These are phyloP conservation scores for Rhabdomys pumilio DNA, from an alignment of 2,797 vertebrate species.

Conservation along the genomic window DNA sequence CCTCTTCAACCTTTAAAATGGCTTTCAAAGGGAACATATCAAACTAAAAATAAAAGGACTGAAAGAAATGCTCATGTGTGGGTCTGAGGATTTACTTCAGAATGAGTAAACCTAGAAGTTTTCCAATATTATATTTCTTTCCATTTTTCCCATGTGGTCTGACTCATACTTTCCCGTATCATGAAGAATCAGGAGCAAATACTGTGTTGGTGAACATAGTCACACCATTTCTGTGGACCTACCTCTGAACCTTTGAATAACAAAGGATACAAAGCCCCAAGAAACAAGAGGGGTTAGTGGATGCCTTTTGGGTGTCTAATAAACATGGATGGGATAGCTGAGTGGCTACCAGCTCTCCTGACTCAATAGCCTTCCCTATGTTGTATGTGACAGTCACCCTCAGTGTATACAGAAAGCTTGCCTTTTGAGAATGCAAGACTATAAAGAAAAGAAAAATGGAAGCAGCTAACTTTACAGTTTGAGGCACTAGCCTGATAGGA, in stretches of 20 bases:
- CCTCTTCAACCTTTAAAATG: constrained; percentile 57
- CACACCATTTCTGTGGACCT: constrained; percentile 11
- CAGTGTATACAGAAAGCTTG: not conserved
- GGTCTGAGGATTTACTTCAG: constrained; percentile 46
- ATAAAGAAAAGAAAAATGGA: not conserved
- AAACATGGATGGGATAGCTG: not conserved
- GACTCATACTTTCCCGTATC: constrained; percentile 73
- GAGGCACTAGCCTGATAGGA: not conserved
- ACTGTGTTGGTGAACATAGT: not conserved
- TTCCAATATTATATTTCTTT: constrained; percentile 66
- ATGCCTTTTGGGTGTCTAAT: not conserved
- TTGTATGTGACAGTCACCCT: not conserved
- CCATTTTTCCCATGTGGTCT: constrained; percentile 58
- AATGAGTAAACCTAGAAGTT: constrained; percentile 63
- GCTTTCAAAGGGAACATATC: constrained; percentile 30
- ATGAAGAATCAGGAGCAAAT: constrained; percentile 61
- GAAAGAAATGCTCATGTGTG: constrained; percentile 25
- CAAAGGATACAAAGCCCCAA: not conserved
- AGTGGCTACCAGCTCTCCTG: not conserved
- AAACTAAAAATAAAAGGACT: constrained; percentile 61
- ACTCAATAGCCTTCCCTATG: not conserved
- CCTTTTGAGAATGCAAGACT: not conserved
- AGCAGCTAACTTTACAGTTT: constrained; percentile 29
- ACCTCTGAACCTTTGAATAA: not conserved
- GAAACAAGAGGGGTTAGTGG: not conserved